phyloP scores from a whole-genome alignment of 2,797 vertebrate species.

The Brotula barbata region DNA sequence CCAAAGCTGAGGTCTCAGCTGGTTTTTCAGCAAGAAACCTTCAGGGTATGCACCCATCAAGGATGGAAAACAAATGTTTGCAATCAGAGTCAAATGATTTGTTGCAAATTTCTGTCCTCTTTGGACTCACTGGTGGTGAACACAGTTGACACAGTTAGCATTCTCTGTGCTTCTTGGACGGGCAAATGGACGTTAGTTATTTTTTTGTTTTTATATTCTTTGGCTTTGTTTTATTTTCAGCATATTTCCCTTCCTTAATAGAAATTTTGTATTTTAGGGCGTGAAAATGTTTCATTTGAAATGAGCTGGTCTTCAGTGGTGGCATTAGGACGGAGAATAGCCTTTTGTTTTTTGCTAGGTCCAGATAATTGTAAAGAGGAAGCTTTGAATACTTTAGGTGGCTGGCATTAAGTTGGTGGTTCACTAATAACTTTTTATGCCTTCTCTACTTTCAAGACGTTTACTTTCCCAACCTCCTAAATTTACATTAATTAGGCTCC shows the following conservation, averaged over 20 bases:
- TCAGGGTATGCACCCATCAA: slow-evolving; percentile 19
- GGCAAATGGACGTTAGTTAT: slow-evolving; percentile 38
- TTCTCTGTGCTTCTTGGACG: slow-evolving; percentile 30
- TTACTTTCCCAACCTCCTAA: slow-evolving; percentile 7
- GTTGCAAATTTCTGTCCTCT: slow-evolving; percentile 26
- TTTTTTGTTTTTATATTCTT: slow-evolving; percentile 8
- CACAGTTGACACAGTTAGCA: slow-evolving; percentile 24
- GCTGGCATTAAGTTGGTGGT: background rate
- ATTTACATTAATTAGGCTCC: slow-evolving; percentile 3
- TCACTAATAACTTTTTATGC: background rate
- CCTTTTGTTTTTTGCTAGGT: background rate
- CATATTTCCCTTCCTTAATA: background rate
- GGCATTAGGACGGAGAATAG: background rate
- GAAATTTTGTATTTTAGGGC: background rate
- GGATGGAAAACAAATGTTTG: slow-evolving; percentile 25
- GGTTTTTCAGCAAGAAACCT: slow-evolving; percentile 43
- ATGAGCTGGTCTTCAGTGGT: background rate
- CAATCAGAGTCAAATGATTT: slow-evolving; percentile 19
- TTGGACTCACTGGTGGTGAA: slow-evolving; percentile 29
- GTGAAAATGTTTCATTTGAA: background rate
- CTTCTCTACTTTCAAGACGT: slow-evolving; percentile 7
- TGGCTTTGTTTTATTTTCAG: background rate
- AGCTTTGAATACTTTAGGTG: background rate
- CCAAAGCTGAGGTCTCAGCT: slow-evolving; percentile 42
- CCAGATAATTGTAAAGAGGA: background rate